phyloP scores from a whole-genome alignment of 1,140 invertebrate genomes.

The Platyura marginata region DNA sequence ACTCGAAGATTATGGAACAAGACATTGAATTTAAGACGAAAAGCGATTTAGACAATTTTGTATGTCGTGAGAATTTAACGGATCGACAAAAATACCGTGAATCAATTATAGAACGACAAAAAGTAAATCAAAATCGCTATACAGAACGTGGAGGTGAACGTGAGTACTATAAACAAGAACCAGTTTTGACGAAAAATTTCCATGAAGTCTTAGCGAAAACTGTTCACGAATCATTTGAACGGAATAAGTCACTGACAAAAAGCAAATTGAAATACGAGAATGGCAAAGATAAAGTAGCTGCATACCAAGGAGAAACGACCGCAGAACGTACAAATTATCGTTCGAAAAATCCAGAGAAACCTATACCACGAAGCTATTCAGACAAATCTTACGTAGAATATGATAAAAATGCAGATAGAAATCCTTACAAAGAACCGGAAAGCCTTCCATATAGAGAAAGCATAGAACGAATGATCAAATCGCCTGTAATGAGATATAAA shows the following conservation, averaged over 20 bases:
- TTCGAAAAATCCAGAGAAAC: not conserved
- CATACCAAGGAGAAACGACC: not conserved
- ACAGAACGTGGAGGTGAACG: not conserved
- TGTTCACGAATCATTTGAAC: not conserved
- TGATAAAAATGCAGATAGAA: constrained; percentile 6
- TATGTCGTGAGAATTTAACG: constrained; percentile 2
- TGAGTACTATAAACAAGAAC: no score
- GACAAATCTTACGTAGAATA: not conserved
- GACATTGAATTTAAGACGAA: no score
- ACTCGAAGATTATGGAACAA: not conserved
- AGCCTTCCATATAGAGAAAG: constrained; percentile 22
- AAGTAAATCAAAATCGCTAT: not conserved
- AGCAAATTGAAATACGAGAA: not conserved
- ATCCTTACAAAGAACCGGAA: constrained; percentile 21
- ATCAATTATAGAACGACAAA: not conserved
- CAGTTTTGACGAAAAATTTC: not conserved
- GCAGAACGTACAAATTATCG: not conserved
- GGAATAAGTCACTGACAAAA: not conserved
- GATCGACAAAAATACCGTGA: constrained; percentile 3
- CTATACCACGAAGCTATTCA: not conserved
- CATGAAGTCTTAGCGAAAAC: not conserved
- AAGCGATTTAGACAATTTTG: not conserved
- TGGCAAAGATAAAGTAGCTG: not conserved
- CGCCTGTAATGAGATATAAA: constrained; percentile 19
- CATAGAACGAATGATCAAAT: constrained; percentile 24